These are phyloP conservation scores for Chrosomus eos DNA, from an alignment of 2,797 vertebrate genomes.

Conservation along the genomic window DNA sequence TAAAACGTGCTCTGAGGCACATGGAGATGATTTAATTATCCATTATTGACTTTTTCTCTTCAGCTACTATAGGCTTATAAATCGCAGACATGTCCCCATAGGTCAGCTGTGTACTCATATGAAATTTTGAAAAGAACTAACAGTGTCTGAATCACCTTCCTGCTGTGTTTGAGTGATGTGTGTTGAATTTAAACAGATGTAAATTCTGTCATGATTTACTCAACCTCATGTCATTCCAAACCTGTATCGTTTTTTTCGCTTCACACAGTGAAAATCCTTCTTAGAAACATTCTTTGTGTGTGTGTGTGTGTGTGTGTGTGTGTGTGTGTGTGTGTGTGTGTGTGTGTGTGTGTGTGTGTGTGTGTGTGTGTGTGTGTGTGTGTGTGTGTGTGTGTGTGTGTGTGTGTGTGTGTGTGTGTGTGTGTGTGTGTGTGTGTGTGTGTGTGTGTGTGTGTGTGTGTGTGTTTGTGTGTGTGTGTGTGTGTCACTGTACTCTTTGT, in stretches of 20 bases:
- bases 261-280: neutral
- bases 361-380: neutral
- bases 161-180: conserved; percentile 16
- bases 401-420: no score
- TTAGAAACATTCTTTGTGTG: no score
- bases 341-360: no score
- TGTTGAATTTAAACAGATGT: conserved; percentile 12
- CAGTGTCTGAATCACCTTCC: neutral
- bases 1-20: neutral
- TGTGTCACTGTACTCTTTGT: conserved; percentile 1
- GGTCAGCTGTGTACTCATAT: conserved; percentile 11
- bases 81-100: conserved; percentile 6
- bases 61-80: conserved; percentile 13
- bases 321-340: no score
- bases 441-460: neutral
- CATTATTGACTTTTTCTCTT: conserved; percentile 15
- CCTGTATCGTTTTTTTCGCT: neutral
- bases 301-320: no score
- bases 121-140: neutral
- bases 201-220: neutral
- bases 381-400: neutral
- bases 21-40: conserved; percentile 14
- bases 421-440: no score
- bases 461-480: neutral
- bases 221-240: neutral